Conservation (phyloP, 2,888 invertebrate species). For the Philonicus albiceps region DNA sequence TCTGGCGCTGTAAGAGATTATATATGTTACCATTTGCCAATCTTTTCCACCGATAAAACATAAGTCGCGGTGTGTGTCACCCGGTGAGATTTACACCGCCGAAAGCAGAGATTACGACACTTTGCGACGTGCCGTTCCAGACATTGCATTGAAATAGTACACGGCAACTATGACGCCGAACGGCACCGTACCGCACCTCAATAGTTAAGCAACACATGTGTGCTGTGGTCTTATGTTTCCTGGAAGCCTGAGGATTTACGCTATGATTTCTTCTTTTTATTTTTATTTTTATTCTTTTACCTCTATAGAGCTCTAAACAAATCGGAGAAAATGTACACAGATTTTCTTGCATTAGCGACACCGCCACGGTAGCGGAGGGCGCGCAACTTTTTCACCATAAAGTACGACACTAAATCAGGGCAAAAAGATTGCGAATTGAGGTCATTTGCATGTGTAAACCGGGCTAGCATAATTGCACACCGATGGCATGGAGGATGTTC, state of each 20-base stretch:
- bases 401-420: neutral
- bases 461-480: neutral
- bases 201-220: slow-evolving; percentile 3
- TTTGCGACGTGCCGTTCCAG: neutral
- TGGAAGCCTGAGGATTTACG: neutral
- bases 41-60: neutral
- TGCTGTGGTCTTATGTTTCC: neutral
- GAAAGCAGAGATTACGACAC: neutral
- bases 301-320: neutral
- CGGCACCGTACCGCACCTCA: neutral
- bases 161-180: neutral
- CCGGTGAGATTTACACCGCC: neutral
- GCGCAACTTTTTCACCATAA: neutral
- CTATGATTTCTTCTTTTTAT: neutral
- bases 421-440: slow-evolving; percentile 11
- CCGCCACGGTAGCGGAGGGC: neutral
- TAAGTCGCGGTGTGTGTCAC: neutral
- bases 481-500: neutral
- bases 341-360: slow-evolving; percentile 16
- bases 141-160: neutral
- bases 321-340: slow-evolving; percentile 13
- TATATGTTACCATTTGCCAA: neutral
- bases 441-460: neutral
- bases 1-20: neutral
- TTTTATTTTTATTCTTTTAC: neutral